Conservation (phyloP, 2,797 vertebrate genomes). For the Echiichthys vipera region DNA sequence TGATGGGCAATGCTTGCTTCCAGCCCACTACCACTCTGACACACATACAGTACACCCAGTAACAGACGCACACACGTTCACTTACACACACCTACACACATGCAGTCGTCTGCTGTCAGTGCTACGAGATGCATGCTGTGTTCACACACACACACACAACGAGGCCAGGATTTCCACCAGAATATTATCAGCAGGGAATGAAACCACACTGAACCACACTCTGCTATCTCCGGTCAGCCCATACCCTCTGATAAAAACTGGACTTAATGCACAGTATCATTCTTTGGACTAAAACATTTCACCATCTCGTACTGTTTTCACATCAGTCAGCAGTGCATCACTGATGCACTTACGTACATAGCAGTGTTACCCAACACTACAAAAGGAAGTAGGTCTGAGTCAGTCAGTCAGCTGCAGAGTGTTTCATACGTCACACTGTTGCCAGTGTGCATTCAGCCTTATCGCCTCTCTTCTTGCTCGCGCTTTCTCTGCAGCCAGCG, state of each 20-base stretch:
- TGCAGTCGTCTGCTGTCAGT: conserved; percentile 67
- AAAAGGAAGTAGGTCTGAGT: conserved; percentile 75
- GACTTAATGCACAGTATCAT: neutral
- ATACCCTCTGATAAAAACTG: conserved; percentile 35
- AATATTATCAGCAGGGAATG: conserved; percentile 65
- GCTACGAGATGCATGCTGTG: conserved; percentile 63
- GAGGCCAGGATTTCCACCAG: conserved; percentile 72
- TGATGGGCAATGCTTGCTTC: conserved; percentile 81
- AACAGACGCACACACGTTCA: conserved; percentile 54
- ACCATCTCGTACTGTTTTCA: conserved; percentile 59
- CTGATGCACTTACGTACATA: conserved; percentile 53
- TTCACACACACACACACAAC: conserved; percentile 46
- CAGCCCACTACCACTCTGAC: conserved; percentile 66
- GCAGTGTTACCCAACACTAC: conserved; percentile 62
- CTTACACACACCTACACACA: conserved; percentile 69
- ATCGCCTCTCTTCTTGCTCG: conserved; percentile 52
- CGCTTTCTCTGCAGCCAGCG: conserved; percentile 32
- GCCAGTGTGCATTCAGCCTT: conserved; percentile 65
- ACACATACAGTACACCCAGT: conserved; percentile 39
- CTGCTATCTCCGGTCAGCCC: conserved; percentile 20
- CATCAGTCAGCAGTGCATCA: conserved; percentile 45
- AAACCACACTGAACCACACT: conserved; percentile 33
- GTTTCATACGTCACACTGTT: conserved; percentile 71
- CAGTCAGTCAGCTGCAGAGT: conserved; percentile 74
- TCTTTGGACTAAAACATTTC: conserved; percentile 27